phyloP scores from a whole-genome alignment of 2,888 invertebrate species.

The Xanthostigma xanthostigma region DNA sequence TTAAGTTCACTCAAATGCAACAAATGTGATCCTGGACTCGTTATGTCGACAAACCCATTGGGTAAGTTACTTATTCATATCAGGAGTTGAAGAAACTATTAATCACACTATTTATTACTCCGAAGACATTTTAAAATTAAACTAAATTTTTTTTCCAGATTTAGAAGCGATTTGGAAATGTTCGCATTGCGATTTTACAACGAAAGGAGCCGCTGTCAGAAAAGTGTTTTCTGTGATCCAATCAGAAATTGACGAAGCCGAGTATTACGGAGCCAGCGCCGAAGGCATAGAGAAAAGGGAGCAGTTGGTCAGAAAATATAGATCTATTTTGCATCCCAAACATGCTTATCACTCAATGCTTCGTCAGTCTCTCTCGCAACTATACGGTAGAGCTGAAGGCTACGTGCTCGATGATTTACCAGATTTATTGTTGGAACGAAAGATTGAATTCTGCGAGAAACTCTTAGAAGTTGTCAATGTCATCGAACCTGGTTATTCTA shows the following conservation, averaged over 20 bases:
- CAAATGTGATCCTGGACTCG: constrained; percentile 56
- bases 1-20: constrained; percentile 66
- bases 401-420: constrained; percentile 57
- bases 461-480: constrained; percentile 52
- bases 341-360: constrained; percentile 55
- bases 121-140: neutral
- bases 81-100: too few species aligned
- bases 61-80: constrained; percentile 30
- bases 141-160: constrained; percentile 26
- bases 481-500: constrained; percentile 61
- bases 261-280: constrained; percentile 38
- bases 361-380: constrained; percentile 54
- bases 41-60: constrained; percentile 47
- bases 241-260: constrained; percentile 47
- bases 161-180: constrained; percentile 48
- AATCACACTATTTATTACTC: neutral
- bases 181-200: constrained; percentile 49
- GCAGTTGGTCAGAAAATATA: constrained; percentile 44
- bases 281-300: constrained; percentile 50
- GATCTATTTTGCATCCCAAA: constrained; percentile 57
- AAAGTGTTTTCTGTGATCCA: constrained; percentile 49
- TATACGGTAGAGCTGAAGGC: constrained; percentile 63
- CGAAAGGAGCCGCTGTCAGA: constrained; percentile 41
- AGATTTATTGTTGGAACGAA: constrained; percentile 55
- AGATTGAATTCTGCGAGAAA: constrained; percentile 54